Base-by-base conservation (phyloP, 1,140 invertebrate genomes). In the Ceratitis capitata region DNA sequence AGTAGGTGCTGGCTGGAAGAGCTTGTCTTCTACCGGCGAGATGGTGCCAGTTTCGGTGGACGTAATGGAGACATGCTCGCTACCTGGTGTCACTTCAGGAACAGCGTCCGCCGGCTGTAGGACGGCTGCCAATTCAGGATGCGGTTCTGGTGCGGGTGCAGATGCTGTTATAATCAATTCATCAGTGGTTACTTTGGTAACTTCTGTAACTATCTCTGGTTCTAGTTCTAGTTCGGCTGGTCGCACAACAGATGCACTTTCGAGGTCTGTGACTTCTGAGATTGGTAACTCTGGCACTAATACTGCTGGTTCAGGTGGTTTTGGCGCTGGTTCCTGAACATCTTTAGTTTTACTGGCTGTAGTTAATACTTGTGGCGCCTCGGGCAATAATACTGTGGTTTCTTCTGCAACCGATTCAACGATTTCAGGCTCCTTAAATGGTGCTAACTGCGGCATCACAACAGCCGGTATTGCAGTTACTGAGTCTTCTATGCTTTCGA, bases 311-410 rank as follows among this genome's bases (percentile, higher is more conserved):
- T 78, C 42, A 45, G n/a, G 19, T 26, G 39, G 12, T 29, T 35
- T 39, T 12, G 32, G 61, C 16, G 29, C 1, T 35, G 32, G 26
- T 39, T 74, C n/a, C 19, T 32, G 49, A 47, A 29, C 19, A 23
- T 88, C 2, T 85, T 89, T 87, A 16, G 84, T 29, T 74, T 85
- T 26, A 7, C 12, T 45, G 6, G 26, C 39, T 5, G 69, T 3
- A 16, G 61, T 14, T 78, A 78, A 45, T 78, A 78, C 69, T 78
- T 49, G 39, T 35, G 84, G 10, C n/a, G n/a, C 32, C 39, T 53
- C n/a, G 1, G 32, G 5, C 35, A 9, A 6, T 84, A 32, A 23
- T 84, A 35, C 83, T 32, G 26, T 35, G n/a, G 82, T 4, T 58
- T 32, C n/a, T 82, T 14, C 64, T 5, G 29, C 26, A 19, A 64